A percentile compares a stretch with the other conserved stretches of the same genome.
Conservation (phyloP, 2,113 vertebrate genomes). For the Sinosuthora webbiana region DNA sequence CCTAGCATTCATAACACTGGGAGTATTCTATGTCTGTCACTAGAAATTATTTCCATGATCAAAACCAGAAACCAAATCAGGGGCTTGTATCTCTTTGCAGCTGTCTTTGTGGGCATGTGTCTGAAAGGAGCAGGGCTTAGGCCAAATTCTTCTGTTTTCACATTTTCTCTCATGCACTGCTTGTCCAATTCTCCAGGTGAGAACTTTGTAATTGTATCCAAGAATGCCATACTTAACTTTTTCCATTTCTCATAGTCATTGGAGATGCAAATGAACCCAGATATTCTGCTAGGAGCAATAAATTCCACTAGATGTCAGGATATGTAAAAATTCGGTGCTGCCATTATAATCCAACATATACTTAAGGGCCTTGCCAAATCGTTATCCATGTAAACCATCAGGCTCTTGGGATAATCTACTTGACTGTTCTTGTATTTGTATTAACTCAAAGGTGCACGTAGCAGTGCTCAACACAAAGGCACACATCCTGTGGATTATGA, state of each 20-base stretch:
- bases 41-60: not conserved
- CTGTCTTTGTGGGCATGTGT: not conserved
- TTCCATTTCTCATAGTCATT: not conserved
- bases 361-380: not conserved
- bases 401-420: not conserved
- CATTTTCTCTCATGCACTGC: not conserved
- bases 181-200: not conserved
- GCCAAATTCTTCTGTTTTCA: not conserved
- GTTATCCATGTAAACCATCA: not conserved
- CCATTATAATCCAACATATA: not conserved
- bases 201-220: not conserved
- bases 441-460: not conserved
- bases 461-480: not conserved
- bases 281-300: not conserved
- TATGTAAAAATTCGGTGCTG: not conserved
- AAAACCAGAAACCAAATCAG: not conserved
- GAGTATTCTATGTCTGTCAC: not conserved
- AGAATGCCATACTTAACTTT: not conserved
- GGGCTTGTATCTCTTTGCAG: not conserved
- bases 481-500: not conserved
- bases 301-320: conserved; percentile 39
- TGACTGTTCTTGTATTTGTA: not conserved
- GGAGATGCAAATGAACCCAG: not conserved
- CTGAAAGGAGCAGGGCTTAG: not conserved
- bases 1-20: not conserved